Base-by-base conservation (phyloP, 1,140 invertebrate genomes). In the Brachionus plicatilis region DNA sequence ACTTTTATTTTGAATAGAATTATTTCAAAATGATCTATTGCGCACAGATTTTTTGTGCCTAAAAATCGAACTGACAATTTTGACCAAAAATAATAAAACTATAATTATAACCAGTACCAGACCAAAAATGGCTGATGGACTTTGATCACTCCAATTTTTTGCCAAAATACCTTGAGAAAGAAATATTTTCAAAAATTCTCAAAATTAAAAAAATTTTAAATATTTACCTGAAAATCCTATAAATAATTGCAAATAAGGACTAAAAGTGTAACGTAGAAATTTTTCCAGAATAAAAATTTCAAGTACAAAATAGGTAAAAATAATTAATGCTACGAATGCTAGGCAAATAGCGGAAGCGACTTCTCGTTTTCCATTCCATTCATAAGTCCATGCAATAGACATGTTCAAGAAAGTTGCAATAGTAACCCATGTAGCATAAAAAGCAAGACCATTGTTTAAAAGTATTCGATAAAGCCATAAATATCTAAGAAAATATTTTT, bases 371-470 rank as follows among this genome's bases (percentile, higher is more conserved):
- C 68, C 75, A 12, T 76, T 79, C 56, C 56, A 79, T 56, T 60
- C 75, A n/a, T 84, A 88, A 24, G 85, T 86, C 79, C 88, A 75
- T 17, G 86, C 86, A 12, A 87, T 83, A 8, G 86, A 87, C 60
- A 88, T 78, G 79, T 88, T 89, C 8, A 89, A 70, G 2, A 88
- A 78, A 6, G 88, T 86, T n/a, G 88, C 88, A 3, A 89, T 83
- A 4, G 86, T 86, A 3, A 87, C 86, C 88, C 88, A 89, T 5
- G 87, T 86, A 0, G 87, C 88, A 85, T 88, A 89, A 53, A 89
- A 86, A 7, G 86, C 87, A 14, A 89, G 79, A 12, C 88, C 88
- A 85, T 89, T 89, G 76, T 89, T 87, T 14, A 88, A 85, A 20
- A 89, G 84, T 14, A 88, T 72, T 24, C 87, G 72, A 12, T 88